Base-by-base conservation (phyloP, 2,888 invertebrate species). In the Ormyrus rosae region DNA sequence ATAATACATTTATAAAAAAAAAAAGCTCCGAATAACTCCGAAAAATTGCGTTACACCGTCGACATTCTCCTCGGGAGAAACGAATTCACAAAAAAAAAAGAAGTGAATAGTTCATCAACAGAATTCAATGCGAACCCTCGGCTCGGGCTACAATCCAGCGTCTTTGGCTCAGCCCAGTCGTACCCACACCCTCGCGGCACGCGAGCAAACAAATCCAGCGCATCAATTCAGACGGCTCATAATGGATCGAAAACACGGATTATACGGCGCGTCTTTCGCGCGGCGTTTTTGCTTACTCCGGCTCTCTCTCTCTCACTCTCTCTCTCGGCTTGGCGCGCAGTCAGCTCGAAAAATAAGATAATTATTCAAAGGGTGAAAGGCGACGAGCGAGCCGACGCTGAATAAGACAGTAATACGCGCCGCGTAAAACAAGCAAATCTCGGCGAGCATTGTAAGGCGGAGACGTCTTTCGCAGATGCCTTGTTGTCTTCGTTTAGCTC, bases 331-430 rank as follows among this genome's bases (percentile, higher is more conserved):
- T 13, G 68, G 4, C 58, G 70, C 46, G 19, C 64, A 77, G 77
- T 81, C 69, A 77, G 77, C 73, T 64, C 69, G 77, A 81, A 74
- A 81, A 81, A 81, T 81, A 81, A 81, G 81, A 70, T 81, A 74
- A 81, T 81, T 78, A 81, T 81, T 81, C 81, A 78, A 78, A 78
- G 70, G 55, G 63, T 69, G 76, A 77, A 72, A 75, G 69, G 72
- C 19, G 80, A 60, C 55, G 51, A 64, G 67, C 45, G 55, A 77
- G 68, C 46, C 64, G 48, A 48, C 50, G 60, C 71, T 74, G 81
- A 78, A 81, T 81, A 81, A 81, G 74, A 81, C 78, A 71, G 78
- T 78, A 78, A 81, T 81, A 67, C 67, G 78, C 78, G 71, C 45
- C 55, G 65, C 69, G 60, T 77, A 73, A 77, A 77, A 81, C 73